Conservation (phyloP, 2,113 vertebrate species). For the Lethenteron camtschaticum region DNA sequence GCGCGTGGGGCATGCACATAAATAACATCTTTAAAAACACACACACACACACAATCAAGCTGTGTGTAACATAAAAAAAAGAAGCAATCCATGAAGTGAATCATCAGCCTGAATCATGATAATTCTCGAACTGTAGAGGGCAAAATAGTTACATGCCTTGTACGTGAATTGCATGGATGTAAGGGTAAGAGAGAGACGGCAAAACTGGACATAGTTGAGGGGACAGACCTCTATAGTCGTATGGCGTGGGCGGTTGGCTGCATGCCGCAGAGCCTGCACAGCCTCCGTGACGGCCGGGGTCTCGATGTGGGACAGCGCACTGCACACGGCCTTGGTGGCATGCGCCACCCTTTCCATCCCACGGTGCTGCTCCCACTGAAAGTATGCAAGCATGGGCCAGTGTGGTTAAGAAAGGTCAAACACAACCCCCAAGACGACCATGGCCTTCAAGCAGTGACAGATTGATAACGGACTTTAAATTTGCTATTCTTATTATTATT, state of each 20-base stretch:
- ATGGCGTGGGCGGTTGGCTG: constrained; percentile 48
- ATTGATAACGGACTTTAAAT: neutral
- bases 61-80: no score
- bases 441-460: neutral
- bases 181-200: constrained; percentile 5
- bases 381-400: neutral
- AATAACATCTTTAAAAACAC: no score
- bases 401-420: neutral
- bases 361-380: constrained; percentile 45
- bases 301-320: constrained; percentile 59
- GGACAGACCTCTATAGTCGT: constrained; percentile 43
- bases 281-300: constrained; percentile 48
- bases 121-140: no score
- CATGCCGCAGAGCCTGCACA: constrained; percentile 51
- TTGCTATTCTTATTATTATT: neutral
- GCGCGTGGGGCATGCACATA: no score
- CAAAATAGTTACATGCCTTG: no score
- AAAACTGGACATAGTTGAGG: constrained; percentile 8
- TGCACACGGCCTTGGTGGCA: constrained; percentile 65
- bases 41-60: no score
- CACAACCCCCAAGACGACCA: no score
- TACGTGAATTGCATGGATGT: no score
- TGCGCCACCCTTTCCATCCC: constrained; percentile 54
- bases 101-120: no score
- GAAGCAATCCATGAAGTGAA: no score